Evolutionary conservation across 2,888 invertebrate genomes (phyloP).

Genomic region (Hirtodrosophila trivittata): DNA sequence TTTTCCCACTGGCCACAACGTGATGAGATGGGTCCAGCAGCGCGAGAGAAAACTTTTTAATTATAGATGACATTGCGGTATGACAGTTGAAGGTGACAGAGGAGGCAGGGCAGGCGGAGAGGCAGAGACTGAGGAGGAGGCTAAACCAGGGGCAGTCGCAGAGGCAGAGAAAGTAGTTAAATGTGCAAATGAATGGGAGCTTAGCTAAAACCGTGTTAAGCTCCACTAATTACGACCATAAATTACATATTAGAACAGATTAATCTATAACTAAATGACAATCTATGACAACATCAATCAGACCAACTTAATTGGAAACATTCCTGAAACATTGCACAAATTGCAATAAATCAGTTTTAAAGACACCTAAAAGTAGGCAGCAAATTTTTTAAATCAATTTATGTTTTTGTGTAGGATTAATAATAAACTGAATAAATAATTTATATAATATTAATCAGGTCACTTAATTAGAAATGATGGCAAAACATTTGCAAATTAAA

Average conservation of each 20-base stretch:
- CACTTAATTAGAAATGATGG: too few species aligned
- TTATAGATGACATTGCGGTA: constrained; percentile 12
- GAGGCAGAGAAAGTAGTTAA: too few species aligned
- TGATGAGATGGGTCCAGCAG: not conserved
- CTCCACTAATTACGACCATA: constrained; percentile 16
- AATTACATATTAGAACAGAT: constrained; percentile 13
- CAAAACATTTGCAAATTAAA: too few species aligned
- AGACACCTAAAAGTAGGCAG: not conserved
- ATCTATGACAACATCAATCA: constrained; percentile 13
- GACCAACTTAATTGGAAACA: not conserved
- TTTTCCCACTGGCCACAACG: too few species aligned
- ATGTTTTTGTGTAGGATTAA: too few species aligned
- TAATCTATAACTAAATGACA: constrained; percentile 31
- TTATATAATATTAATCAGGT: too few species aligned
- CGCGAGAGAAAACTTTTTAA: constrained; percentile 14
- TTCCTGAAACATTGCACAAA: too few species aligned
- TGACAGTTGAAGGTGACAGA: not conserved
- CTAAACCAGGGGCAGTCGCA: not conserved
- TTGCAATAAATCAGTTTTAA: not conserved
- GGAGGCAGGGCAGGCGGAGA: not conserved
- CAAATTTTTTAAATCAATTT: not conserved
- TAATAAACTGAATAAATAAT: too few species aligned
- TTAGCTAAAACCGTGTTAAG: not conserved
- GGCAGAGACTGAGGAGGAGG: not conserved
- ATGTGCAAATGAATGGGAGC: too few species aligned